Evolutionary conservation across 2,888 invertebrate species (phyloP), one percentile per base, ranked within the genome.

Genomic region (Drosophila pseudotakahashii): DNA sequence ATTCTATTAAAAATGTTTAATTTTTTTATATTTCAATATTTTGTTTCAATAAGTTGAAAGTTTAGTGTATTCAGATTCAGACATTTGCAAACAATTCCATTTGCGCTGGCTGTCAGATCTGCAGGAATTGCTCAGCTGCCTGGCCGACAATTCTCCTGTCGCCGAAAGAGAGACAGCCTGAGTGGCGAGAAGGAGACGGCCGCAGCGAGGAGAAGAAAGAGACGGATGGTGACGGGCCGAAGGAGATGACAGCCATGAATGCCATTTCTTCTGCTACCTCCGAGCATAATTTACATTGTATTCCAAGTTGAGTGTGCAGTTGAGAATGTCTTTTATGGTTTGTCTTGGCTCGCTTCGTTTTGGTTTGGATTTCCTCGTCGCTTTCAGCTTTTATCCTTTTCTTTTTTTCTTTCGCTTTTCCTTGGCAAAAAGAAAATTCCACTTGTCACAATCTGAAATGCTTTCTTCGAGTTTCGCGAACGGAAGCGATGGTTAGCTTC

Each of bases 171-270:
- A 47, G 41, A 78, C 78, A 78, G 68, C 14, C 57, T 14, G 52
- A 51, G 52, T 32, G 37, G 44, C 30, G 32, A 13, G 14, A 51
- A 47, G 19, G 10, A 41, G 36, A 72, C 78, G 72, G 71, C n/a
- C 51, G 9, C 39, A 34, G 58, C 19, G 37, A n/a, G 30, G 23
- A 10, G 26, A 51, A 51, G 37, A 26, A 26, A 5, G 47, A 44
- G 50, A 34, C 19, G 34, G 26, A 45, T 45, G 37, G 47, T 39
- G 50, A 37, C 19, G 34, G 63, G 47, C 13, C 44, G 45, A 19
- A 39, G 45, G 58, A 74, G 82, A 81, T 88, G 88, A 88, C 85
- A 88, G 82, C 50, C 72, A 75, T 75, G 81, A 72, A 69, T 76
- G 81, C 72, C 79, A 68, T 71, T 81, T 68, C 70, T 68, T 72